These are phyloP conservation scores for Spodoptera litura DNA, from an alignment of 1,140 invertebrate genomes.

Conservation along the genomic window DNA sequence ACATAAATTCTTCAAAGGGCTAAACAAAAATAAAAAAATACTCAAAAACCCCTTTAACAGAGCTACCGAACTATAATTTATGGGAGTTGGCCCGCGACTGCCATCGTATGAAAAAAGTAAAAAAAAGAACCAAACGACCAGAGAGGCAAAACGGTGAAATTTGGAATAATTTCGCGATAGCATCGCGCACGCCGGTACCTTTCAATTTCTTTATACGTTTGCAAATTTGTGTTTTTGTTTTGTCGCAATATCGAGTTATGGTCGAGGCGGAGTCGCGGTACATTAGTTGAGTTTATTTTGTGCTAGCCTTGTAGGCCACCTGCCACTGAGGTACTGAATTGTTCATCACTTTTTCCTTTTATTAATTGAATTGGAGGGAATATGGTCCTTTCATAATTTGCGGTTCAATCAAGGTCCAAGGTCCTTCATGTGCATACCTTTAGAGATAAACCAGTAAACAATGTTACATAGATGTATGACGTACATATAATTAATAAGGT, in stretches of 20 bases:
- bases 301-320: constrained; percentile 31
- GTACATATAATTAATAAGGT: too few species aligned
- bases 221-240: constrained; percentile 61
- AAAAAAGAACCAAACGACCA: constrained; percentile 58
- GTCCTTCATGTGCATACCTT: background rate
- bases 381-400: background rate
- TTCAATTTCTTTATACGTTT: constrained; percentile 73
- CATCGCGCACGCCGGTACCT: constrained; percentile 78
- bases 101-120: constrained; percentile 73
- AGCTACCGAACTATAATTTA: constrained; percentile 86
- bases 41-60: constrained; percentile 80
- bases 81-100: constrained; percentile 75
- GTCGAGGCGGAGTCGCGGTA: constrained; percentile 45
- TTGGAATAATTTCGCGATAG: constrained; percentile 85
- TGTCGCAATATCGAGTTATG: constrained; percentile 64
- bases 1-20: constrained; percentile 84
- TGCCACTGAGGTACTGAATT: constrained; percentile 28
- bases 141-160: constrained; percentile 82
- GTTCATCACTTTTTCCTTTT: constrained; percentile 16
- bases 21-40: constrained; percentile 82
- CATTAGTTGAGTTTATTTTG: constrained; percentile 39
- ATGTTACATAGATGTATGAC: too few species aligned
- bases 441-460: too few species aligned
- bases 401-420: background rate
- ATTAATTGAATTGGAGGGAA: background rate